Base-by-base conservation (phyloP, 1,140 invertebrate genomes). In the Meloidogyne chitwoodi region DNA sequence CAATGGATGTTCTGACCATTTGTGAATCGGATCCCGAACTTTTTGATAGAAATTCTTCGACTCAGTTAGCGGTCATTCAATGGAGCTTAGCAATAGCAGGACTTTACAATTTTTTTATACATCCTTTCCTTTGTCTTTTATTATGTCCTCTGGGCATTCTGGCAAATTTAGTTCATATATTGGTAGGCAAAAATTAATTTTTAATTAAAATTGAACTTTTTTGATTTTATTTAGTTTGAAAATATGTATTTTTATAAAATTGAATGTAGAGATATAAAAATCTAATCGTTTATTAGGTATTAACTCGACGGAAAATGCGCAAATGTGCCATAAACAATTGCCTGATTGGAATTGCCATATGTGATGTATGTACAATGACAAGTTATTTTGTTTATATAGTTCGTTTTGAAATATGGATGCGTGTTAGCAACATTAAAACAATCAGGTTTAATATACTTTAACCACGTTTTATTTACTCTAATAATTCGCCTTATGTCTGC, bases 381-480 rank as follows among this genome's bases (percentile, higher is more conserved):
- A 75, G 72, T n/a, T 83, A 83, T 64, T 77, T 83, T 24, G 65
- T 83, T 19, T 83, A 83, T 70, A 85, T 83, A 68, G 29, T 83
- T n/a, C 71, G 80, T n/a, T 83, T 83, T 66, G 82, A 83, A 73
- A 72, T 83, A 61, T 75, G 48, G 27, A 62, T 63, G 19, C 19
- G 63, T 22, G 19, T 74, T 26, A 62, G 41, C 24, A 31, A 62
- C 1, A 78, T 62, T 19, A 77, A 65, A 56, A 56, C 48, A 44
- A 48, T 72, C 22, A 76, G 74, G 44, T 41, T 8, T 19, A 4
- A 68, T 34, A 19, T 29, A 0, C 65, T 6, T 27, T 0, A 19
- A 14, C 1, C n/a, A n/a, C n/a, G n/a, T n/a, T 22, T 68, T 34
- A 31, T 16, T 29, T 68, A 1, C 27, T 62, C n/a, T 38, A 71